Percentiles rank a stretch among this genome's conserved stretches.
phyloP scores from a whole-genome alignment of 2,888 invertebrate genomes.

The Megalurothrips usitatus region DNA sequence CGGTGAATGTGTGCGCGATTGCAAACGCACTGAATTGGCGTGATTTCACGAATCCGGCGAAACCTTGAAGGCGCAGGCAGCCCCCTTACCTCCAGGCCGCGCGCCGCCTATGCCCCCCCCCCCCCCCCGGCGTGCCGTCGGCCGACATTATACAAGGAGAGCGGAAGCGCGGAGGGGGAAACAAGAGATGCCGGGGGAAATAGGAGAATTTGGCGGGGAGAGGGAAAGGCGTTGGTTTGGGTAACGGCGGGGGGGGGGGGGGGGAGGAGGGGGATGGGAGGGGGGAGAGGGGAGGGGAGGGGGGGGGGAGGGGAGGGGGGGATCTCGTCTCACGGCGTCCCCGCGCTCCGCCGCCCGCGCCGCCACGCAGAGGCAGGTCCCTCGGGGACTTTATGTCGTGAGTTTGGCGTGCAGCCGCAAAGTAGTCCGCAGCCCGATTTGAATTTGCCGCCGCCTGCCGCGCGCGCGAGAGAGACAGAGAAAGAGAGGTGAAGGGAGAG shows the following conservation, averaged over 20 bases:
- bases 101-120: not conserved
- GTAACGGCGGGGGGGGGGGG: not conserved
- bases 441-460: constrained; percentile 15
- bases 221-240: too few relatives aligned
- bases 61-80: not conserved
- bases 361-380: not conserved
- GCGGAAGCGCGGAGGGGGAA: not conserved
- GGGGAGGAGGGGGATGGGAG: not conserved
- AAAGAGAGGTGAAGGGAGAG: not conserved
- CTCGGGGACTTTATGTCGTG: constrained; percentile 19
- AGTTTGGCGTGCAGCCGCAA: constrained; percentile 21
- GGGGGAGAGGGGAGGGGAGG: not conserved
- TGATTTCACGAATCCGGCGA: constrained; percentile 13
- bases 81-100: not conserved
- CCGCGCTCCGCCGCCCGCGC: not conserved
- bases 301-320: not conserved
- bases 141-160: constrained; percentile 5
- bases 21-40: constrained; percentile 21
- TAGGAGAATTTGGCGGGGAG: not conserved
- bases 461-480: not conserved
- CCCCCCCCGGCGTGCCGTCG: not conserved
- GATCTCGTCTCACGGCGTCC: not conserved
- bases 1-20: constrained; percentile 12
- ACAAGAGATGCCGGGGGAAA: not conserved
- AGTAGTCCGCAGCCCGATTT: constrained; percentile 13